Evolutionary conservation across 2,797 vertebrate species (phyloP).

Genomic region (Parauchenoglanis ngamensis): DNA sequence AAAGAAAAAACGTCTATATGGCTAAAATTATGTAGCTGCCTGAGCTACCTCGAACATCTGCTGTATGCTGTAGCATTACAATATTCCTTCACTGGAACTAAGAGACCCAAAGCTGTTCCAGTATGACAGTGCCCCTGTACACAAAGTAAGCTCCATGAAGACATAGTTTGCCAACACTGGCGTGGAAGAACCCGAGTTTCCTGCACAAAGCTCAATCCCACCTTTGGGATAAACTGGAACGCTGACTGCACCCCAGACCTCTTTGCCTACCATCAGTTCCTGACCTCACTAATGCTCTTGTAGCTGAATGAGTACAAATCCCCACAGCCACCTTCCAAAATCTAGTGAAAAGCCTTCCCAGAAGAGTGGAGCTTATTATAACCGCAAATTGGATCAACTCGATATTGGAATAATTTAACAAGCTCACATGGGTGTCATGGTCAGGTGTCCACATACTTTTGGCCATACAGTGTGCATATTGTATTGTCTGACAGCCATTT

Average conservation of each 20-base stretch:
- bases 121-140: too few relatives aligned
- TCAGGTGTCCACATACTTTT: neutral
- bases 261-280: neutral
- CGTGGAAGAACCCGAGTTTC: neutral
- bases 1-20: too few relatives aligned
- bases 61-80: neutral
- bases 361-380: neutral
- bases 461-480: neutral
- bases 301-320: neutral
- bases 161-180: neutral
- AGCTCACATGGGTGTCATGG: neutral
- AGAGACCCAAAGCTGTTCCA: too few relatives aligned
- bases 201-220: neutral
- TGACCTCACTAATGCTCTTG: neutral
- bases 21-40: neutral
- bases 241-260: neutral
- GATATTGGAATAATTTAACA: neutral
- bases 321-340: too few relatives aligned
- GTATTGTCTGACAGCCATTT: neutral
- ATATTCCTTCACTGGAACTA: neutral
- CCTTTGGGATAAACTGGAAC: neutral
- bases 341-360: neutral
- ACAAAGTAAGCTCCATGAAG: neutral
- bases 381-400: neutral
- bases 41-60: neutral